A percentile compares a stretch with the other conserved stretches of the same genome.
Evolutionary conservation across 2,888 invertebrate genomes (phyloP).

Genomic region (Erannis defoliaria): DNA sequence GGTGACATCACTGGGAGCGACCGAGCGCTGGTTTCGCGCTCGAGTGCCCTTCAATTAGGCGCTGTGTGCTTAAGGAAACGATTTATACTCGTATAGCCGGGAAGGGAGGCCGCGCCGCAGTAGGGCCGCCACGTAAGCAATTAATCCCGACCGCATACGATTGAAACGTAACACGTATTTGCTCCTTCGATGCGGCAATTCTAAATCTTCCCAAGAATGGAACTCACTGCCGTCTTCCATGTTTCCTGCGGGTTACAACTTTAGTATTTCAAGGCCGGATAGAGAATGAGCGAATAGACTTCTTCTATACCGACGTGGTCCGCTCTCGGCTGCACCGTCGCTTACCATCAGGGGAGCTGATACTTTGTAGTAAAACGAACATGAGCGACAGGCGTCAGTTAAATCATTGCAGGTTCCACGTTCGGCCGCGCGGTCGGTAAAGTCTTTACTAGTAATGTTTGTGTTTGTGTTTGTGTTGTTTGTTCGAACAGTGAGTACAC

Average conservation of each 20-base stretch:
- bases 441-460: background rate
- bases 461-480: background rate
- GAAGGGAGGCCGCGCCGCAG: conserved; percentile 2
- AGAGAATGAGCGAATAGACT: too few species aligned
- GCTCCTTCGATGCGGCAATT: background rate
- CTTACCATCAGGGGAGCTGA: too few species aligned
- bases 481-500: background rate
- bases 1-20: too few species aligned
- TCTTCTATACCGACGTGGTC: too few species aligned
- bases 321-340: too few species aligned
- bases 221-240: too few species aligned
- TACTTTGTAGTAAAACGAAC: too few species aligned
- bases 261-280: too few species aligned
- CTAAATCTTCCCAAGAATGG: too few species aligned
- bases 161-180: background rate
- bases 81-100: conserved; percentile 30
- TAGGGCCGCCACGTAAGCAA: background rate
- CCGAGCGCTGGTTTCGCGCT: conserved; percentile 18
- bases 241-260: too few species aligned
- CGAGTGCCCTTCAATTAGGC: conserved; percentile 33
- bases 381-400: too few species aligned
- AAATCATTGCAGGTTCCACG: too few species aligned
- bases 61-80: conserved; percentile 36
- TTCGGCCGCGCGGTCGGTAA: background rate
- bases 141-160: background rate